phyloP scores from a whole-genome alignment of 2,113 vertebrate species.

The Megaleporinus macrocephalus region DNA sequence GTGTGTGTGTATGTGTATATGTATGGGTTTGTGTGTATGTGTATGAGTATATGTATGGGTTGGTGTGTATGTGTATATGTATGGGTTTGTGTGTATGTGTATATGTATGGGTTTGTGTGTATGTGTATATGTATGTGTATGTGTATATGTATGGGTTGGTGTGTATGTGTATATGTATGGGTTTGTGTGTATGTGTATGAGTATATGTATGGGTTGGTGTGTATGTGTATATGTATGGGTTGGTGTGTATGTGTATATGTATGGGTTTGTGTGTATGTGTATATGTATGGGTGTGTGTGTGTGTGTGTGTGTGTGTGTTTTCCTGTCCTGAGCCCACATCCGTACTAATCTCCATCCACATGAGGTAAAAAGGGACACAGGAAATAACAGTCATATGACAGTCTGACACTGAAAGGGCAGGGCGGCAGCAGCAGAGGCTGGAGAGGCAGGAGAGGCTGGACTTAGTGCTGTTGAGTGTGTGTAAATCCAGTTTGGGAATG shows the following conservation, averaged over 20 bases:
- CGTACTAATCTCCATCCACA: conserved; percentile 20
- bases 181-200: background rate
- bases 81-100: background rate
- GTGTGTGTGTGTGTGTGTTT: background rate
- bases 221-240: too few relatives aligned
- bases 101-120: background rate
- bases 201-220: too few relatives aligned
- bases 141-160: too few relatives aligned
- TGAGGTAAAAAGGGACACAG: conserved; percentile 31
- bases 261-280: background rate
- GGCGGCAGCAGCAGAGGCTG: conserved; percentile 43
- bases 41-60: too few relatives aligned
- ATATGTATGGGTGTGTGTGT: background rate
- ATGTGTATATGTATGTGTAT: background rate
- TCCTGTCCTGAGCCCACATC: background rate
- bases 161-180: background rate
- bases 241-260: background rate
- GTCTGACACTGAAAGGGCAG: conserved; percentile 25
- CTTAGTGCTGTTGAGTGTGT: conserved; percentile 12
- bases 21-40: too few relatives aligned
- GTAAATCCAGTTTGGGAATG: background rate
- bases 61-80: too few relatives aligned
- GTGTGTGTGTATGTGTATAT: too few relatives aligned
- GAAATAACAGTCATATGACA: conserved; percentile 62
- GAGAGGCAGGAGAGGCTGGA: conserved; percentile 22